A percentile compares a stretch with the other conserved stretches of the same genome.
phyloP scores from a whole-genome alignment of 2,888 invertebrate genomes.

The Drosophila basisetae region DNA sequence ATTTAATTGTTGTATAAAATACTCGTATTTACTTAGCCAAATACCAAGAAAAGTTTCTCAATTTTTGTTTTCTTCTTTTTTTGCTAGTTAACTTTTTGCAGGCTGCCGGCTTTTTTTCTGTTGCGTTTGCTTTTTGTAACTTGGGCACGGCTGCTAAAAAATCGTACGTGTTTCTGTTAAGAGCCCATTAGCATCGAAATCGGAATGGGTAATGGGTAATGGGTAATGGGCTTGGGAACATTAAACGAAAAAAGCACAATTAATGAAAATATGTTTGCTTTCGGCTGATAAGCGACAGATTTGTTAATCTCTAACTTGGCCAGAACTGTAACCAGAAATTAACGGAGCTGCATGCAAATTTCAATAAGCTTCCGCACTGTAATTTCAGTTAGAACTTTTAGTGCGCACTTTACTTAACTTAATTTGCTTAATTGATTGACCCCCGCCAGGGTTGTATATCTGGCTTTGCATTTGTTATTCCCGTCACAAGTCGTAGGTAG shows the following conservation, averaged over 20 bases:
- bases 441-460: conserved; percentile 19
- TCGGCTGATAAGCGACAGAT: conserved; percentile 51
- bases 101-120: conserved; percentile 9
- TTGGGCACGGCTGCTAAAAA: conserved; percentile 46
- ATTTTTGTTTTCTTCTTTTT: conserved; percentile 26
- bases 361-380: conserved; percentile 31
- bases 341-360: conserved; percentile 31
- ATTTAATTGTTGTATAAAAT: conserved; percentile 60
- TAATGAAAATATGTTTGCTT: conserved; percentile 45
- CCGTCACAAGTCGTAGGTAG: conserved; percentile 7
- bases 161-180: conserved; percentile 62
- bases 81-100: conserved; percentile 21
- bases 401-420: conserved; percentile 28
- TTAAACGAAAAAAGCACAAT: conserved; percentile 27
- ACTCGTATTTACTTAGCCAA: conserved; percentile 43
- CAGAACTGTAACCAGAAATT: conserved; percentile 24
- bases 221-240: conserved; percentile 21
- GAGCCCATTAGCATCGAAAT: conserved; percentile 31
- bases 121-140: conserved; percentile 27
- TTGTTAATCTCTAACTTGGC: conserved; percentile 20
- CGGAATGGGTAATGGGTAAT: not conserved
- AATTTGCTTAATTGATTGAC: conserved; percentile 55
- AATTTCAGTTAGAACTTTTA: conserved; percentile 10
- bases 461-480: conserved; percentile 46
- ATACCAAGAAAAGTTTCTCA: conserved; percentile 48